Conservation (phyloP, 2,113 vertebrate species). For the Tachycineta bicolor region DNA sequence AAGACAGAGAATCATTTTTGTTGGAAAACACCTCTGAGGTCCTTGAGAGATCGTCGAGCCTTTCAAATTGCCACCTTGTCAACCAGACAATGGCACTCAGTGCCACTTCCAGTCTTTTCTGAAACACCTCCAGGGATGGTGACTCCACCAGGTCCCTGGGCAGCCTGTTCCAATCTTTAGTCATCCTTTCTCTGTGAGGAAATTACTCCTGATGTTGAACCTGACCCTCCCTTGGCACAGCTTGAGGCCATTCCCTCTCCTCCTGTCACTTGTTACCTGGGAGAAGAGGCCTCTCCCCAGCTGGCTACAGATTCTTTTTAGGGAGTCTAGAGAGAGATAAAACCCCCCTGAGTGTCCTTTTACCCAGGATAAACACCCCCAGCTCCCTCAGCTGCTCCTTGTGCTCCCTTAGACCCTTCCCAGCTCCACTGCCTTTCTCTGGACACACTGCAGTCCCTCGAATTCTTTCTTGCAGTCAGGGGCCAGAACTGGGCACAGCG, state of each 20-base stretch:
- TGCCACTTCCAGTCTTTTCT: neutral
- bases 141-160: neutral
- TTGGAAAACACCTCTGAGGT: neutral
- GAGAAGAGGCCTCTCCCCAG: neutral
- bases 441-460: accelerated
- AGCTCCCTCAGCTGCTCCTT: neutral
- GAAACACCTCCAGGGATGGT: neutral
- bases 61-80: neutral
- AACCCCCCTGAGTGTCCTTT: neutral
- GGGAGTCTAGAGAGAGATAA: neutral
- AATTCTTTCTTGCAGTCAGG: accelerated
- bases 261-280: neutral
- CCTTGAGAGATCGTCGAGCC: neutral
- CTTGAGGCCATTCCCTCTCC: neutral
- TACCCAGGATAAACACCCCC: neutral
- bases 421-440: neutral
- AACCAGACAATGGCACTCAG: neutral
- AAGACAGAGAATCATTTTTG: neutral
- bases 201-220: neutral
- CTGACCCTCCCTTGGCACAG: neutral
- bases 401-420: no score
- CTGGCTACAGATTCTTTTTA: neutral
- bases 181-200: neutral
- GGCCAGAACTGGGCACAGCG: neutral
- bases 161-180: neutral